A percentile compares a stretch with the other conserved stretches of the same genome.
Conservation (phyloP, 2,797 vertebrate species). For the Benthosema pterotum region DNA sequence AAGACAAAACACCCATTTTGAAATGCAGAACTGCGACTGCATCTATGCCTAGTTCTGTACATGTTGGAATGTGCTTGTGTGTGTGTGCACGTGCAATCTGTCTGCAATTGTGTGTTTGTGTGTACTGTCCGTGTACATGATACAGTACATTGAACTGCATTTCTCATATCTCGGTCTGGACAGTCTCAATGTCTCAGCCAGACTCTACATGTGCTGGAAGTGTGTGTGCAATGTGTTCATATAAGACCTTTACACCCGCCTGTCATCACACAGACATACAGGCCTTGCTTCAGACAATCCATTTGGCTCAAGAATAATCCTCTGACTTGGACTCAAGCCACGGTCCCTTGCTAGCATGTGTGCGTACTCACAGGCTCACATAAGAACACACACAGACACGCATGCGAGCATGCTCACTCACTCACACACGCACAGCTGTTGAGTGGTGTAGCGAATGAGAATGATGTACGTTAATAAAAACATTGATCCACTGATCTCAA, state of each 20-base stretch:
- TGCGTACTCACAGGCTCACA: too few relatives aligned
- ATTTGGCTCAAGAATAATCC: conserved; percentile 19
- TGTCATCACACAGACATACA: conserved; percentile 1
- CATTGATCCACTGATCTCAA: too few relatives aligned
- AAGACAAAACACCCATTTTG: too few relatives aligned
- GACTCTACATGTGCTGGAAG: conserved; percentile 11
- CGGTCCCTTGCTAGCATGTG: background rate
- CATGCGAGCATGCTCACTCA: background rate
- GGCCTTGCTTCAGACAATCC: conserved; percentile 2
- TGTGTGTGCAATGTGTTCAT: background rate
- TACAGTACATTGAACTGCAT: background rate
- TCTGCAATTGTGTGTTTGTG: too few relatives aligned
- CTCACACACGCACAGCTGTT: too few relatives aligned
- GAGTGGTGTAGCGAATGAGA: too few relatives aligned
- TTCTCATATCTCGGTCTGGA: background rate
- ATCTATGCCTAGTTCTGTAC: too few relatives aligned
- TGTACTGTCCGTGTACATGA: too few relatives aligned
- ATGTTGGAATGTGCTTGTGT: too few relatives aligned
- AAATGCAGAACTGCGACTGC: too few relatives aligned
- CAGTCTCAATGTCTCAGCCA: conserved; percentile 15
- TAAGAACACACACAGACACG: background rate
- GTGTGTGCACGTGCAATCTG: too few relatives aligned
- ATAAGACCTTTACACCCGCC: background rate
- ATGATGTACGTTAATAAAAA: too few relatives aligned
- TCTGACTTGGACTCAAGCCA: conserved; percentile 18